Evolutionary conservation across 2,888 invertebrate species (phyloP).

Genomic region (Carcina quercana): DNA sequence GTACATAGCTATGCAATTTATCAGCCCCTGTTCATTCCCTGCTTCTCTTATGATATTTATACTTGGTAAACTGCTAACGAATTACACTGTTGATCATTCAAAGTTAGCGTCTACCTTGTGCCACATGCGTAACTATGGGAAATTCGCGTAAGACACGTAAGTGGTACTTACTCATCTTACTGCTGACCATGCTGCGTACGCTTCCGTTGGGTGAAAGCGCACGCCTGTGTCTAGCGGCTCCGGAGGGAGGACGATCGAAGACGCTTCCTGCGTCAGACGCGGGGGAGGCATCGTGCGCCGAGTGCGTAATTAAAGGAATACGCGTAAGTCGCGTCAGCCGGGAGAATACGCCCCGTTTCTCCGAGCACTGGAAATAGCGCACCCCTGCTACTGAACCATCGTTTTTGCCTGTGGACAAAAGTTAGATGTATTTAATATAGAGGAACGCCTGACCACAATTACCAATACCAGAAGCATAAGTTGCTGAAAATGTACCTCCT

Average conservation of each 20-base stretch:
- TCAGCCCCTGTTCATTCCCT: too few species aligned
- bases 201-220: conserved; percentile 67
- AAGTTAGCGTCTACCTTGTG: too few species aligned
- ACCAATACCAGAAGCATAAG: too few species aligned
- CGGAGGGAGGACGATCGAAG: conserved; percentile 61
- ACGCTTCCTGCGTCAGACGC: conserved; percentile 65
- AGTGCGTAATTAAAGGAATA: conserved; percentile 76
- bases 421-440: too few species aligned
- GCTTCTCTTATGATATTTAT: too few species aligned
- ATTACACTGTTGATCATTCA: too few species aligned
- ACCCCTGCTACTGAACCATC: conserved; percentile 95
- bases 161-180: conserved; percentile 65
- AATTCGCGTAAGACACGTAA: background rate
- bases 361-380: conserved; percentile 95
- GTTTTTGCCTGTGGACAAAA: conserved; percentile 96
- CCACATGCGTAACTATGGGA: too few species aligned
- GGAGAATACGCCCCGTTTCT: conserved; percentile 95
- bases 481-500: too few species aligned
- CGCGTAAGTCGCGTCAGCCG: conserved; percentile 89
- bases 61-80: too few species aligned
- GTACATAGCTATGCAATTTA: too few species aligned
- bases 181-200: conserved; percentile 66
- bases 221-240: conserved; percentile 55
- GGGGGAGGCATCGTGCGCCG: conserved; percentile 63
- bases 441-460: too few species aligned